Evolutionary conservation across 1,140 invertebrate species (phyloP).

Genomic region (Drosophila yakuba): DNA sequence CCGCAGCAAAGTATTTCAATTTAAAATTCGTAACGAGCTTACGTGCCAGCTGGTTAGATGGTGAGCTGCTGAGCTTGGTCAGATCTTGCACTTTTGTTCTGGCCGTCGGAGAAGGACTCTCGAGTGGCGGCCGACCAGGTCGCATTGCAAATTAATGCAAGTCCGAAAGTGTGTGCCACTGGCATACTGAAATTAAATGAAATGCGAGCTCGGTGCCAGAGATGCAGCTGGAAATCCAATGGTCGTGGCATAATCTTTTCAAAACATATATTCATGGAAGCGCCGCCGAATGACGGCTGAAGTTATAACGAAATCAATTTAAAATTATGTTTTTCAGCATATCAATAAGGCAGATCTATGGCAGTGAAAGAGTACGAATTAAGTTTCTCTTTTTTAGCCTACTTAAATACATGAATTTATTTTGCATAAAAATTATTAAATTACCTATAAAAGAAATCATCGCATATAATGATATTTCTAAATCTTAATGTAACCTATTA

Average conservation of each 20-base stretch:
- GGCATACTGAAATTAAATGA: slow-evolving; percentile 35
- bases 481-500: too few relatives aligned
- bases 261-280: slow-evolving; percentile 5
- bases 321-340: neutral
- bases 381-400: too few relatives aligned
- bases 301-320: slow-evolving; percentile 11
- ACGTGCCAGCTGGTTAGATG: slow-evolving; percentile 51
- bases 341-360: neutral
- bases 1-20: slow-evolving; percentile 72
- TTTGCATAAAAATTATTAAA: too few relatives aligned
- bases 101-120: slow-evolving; percentile 13
- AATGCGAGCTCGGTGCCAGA: slow-evolving; percentile 6
- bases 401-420: too few relatives aligned
- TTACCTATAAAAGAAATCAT: too few relatives aligned
- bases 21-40: slow-evolving; percentile 64
- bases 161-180: slow-evolving; percentile 33
- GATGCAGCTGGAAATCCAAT: slow-evolving; percentile 15
- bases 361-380: too few relatives aligned
- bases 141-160: slow-evolving; percentile 52
- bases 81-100: slow-evolving; percentile 21
- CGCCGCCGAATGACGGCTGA: neutral
- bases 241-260: neutral
- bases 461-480: too few relatives aligned
- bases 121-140: slow-evolving; percentile 1
- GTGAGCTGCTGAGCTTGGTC: slow-evolving; percentile 12